Percentiles rank a stretch among this genome's conserved stretches.
These are phyloP conservation scores for Orthosia gracilis DNA, from an alignment of 2,888 invertebrate genomes.

Conservation along the genomic window DNA sequence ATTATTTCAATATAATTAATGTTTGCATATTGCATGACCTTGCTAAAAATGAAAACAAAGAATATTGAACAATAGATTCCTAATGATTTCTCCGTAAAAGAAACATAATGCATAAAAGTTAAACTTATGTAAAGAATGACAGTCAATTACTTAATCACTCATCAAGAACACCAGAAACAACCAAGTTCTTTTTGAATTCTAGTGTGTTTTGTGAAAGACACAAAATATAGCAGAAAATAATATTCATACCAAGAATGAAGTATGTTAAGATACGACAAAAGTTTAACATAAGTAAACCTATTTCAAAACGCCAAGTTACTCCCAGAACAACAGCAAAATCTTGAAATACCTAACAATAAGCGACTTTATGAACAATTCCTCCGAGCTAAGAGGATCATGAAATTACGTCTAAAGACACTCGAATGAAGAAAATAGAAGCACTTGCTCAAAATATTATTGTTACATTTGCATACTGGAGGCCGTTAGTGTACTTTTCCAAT, in stretches of 20 bases:
- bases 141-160: constrained; percentile 23
- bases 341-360: constrained; percentile 16
- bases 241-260: too few species aligned
- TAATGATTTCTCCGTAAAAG: constrained; percentile 29
- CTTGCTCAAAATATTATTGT: constrained; percentile 51
- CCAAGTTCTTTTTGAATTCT: not conserved
- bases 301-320: constrained; percentile 9
- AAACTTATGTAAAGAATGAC: constrained; percentile 28
- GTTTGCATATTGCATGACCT: not conserved
- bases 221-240: too few species aligned
- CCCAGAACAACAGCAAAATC: constrained; percentile 10
- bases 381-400: constrained; percentile 28
- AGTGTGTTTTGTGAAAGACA: constrained; percentile 2
- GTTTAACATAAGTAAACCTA: constrained; percentile 1
- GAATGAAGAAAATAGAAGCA: constrained; percentile 26
- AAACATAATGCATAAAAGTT: constrained; percentile 17
- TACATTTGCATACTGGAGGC: constrained; percentile 49
- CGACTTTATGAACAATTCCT: not conserved
- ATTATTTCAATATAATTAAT: too few species aligned
- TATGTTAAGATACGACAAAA: not conserved
- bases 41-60: not conserved
- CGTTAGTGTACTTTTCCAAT: constrained; percentile 43
- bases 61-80: constrained; percentile 4
- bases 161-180: constrained; percentile 9
- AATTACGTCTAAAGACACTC: constrained; percentile 34